Conservation (phyloP, 1,140 invertebrate species). For the Bombus waltoni region DNA sequence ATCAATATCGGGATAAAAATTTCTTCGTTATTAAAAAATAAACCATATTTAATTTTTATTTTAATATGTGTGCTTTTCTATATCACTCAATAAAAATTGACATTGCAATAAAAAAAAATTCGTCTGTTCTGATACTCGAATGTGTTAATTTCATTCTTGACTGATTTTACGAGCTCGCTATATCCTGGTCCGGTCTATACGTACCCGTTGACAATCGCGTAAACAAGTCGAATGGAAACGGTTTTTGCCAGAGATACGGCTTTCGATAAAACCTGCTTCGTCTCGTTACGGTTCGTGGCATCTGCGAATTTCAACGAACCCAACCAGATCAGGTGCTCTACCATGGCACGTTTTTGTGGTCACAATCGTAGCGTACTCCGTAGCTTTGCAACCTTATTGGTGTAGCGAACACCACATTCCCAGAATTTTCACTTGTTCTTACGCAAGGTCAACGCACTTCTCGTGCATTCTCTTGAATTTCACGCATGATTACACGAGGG, state of each 20-base stretch:
- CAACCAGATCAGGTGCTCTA: constrained; percentile 24
- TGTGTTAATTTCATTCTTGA: constrained; percentile 1
- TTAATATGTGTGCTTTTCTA: no score
- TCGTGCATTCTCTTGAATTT: neutral
- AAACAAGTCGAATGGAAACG: constrained; percentile 2
- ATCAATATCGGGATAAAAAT: neutral
- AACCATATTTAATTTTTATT: no score
- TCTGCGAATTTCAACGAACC: constrained; percentile 60
- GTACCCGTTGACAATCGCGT: neutral
- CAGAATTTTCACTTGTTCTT: constrained; percentile 27
- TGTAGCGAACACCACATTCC: constrained; percentile 5
- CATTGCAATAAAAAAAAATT: neutral
- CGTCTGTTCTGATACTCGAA: neutral
- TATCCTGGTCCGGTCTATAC: neutral
- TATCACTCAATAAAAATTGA: neutral
- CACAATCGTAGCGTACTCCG: neutral
- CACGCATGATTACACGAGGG: neutral
- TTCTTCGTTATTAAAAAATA: neutral
- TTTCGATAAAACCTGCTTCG: constrained; percentile 41
- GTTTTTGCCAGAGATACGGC: constrained; percentile 27
- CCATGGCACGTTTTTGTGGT: constrained; percentile 55
- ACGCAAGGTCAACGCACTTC: neutral
- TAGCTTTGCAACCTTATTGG: neutral
- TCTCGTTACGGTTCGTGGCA: constrained; percentile 48
- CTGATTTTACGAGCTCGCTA: neutral